Percentiles rank a stretch among this genome's conserved stretches.
These are phyloP conservation scores for Drosophila ananassae DNA, from an alignment of 1,140 invertebrate genomes.

Conservation along the genomic window DNA sequence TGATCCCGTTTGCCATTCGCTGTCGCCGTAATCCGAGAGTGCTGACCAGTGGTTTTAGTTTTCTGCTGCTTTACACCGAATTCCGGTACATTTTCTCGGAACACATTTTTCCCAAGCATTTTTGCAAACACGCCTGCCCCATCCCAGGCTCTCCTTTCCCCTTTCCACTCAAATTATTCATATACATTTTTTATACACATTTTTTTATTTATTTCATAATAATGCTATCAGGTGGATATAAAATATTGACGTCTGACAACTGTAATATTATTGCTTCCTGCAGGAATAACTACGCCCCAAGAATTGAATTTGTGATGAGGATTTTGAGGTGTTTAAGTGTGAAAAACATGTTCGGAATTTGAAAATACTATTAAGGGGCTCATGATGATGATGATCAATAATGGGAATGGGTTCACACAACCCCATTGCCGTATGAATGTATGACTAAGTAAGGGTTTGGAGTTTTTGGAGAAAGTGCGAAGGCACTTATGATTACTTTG, in stretches of 20 bases:
- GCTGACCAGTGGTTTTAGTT: conserved; percentile 43
- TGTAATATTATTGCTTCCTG: conserved; percentile 51
- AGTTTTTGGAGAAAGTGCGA: conserved; percentile 17
- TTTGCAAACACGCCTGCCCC: conserved; percentile 44
- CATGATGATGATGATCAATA: conserved; percentile 30
- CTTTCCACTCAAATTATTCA: conserved; percentile 39
- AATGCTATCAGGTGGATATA: conserved; percentile 44
- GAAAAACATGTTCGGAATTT: conserved; percentile 39
- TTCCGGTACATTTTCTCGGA: conserved; percentile 83
- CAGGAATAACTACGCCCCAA: conserved; percentile 29
- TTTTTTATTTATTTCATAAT: conserved; percentile 20
- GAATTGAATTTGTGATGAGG: conserved; percentile 46
- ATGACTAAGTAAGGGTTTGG: not conserved
- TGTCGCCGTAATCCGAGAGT: conserved; percentile 59
- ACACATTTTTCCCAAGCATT: conserved; percentile 79
- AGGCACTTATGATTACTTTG: conserved; percentile 46
- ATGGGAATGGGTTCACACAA: conserved; percentile 43
- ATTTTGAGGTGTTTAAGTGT: conserved; percentile 39
- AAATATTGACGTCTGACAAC: conserved; percentile 25
- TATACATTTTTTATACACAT: not conserved
- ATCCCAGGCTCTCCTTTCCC: not conserved
- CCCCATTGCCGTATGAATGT: conserved; percentile 1
- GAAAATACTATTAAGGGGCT: conserved; percentile 23
- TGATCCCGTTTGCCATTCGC: conserved; percentile 47
- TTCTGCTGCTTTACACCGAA: conserved; percentile 72